A percentile compares a stretch with the other conserved stretches of the same genome.
phyloP scores from a whole-genome alignment of 2,113 vertebrate species.

The Colaptes auratus region DNA sequence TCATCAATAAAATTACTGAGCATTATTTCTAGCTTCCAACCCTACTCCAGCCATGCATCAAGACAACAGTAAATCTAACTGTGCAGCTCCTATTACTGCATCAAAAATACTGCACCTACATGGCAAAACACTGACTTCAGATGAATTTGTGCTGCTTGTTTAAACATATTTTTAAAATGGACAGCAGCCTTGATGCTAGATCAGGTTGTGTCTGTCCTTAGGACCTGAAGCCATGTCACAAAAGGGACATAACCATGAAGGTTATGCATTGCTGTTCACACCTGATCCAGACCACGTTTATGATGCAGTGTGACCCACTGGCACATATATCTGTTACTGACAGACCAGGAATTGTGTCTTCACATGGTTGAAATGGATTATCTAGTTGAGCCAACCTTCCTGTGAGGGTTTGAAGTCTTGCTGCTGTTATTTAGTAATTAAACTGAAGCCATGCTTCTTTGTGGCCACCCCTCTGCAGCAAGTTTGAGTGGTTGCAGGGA shows the following conservation, averaged over 20 bases:
- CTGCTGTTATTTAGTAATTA: background rate
- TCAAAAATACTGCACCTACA: background rate
- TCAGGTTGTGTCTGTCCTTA: rapidly evolving
- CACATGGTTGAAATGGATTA: background rate
- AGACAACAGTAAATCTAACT: background rate
- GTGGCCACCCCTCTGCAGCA: rapidly evolving
- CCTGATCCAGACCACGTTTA: background rate
- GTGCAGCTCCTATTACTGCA: background rate
- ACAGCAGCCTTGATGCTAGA: background rate
- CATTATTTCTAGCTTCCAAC: background rate
- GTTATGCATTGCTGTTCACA: background rate
- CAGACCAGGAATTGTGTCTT: background rate
- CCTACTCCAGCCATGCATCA: rapidly evolving
- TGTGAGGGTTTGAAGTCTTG: rapidly evolving
- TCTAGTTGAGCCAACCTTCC: rapidly evolving
- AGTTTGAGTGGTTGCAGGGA: rapidly evolving
- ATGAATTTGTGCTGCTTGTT: background rate
- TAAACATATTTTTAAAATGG: background rate
- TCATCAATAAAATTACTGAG: background rate
- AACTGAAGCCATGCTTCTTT: rapidly evolving
- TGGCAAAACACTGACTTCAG: background rate
- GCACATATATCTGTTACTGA: rapidly evolving
- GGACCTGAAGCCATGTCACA: background rate
- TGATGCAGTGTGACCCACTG: background rate
- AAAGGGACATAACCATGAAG: background rate